Conservation (phyloP, 2,888 invertebrate species). For the Sceliomorpha sp. region DNA sequence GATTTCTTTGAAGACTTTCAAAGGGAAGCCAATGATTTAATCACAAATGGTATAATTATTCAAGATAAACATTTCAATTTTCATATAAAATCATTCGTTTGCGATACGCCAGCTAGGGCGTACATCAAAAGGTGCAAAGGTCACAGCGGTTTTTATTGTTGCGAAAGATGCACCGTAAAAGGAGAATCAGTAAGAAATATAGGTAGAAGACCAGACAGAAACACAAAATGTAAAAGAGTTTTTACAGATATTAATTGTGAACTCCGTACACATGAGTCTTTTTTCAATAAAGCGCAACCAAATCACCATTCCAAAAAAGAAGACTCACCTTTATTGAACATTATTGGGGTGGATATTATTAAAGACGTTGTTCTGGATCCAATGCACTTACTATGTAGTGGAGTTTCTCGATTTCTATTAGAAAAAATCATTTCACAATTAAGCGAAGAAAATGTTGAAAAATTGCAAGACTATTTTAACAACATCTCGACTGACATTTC, state of each 20-base stretch:
- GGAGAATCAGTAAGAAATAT: conserved; percentile 2
- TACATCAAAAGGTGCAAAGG: background rate
- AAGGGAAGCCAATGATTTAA: conserved; percentile 10
- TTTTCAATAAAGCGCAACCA: too few species aligned
- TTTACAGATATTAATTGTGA: too few species aligned
- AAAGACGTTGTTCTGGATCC: conserved; percentile 37
- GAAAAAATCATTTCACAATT: background rate
- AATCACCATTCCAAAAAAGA: too few species aligned
- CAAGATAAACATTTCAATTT: background rate
- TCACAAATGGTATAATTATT: background rate
- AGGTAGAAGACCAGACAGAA: background rate
- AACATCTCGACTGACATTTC: background rate
- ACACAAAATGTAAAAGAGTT: background rate
- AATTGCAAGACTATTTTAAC: conserved; percentile 7
- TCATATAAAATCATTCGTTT: background rate
- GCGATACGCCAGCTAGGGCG: conserved; percentile 18
- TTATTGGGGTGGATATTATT: conserved; percentile 35
- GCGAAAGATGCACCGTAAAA: too few species aligned
- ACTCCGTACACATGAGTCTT: too few species aligned
- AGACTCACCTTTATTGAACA: too few species aligned
- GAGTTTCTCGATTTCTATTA: conserved; percentile 2
- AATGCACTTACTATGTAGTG: conserved; percentile 48
- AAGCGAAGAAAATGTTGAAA: background rate
- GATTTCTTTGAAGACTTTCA: conserved; percentile 8
- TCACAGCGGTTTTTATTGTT: too few species aligned